Percentiles rank a stretch among this genome's conserved stretches.
Evolutionary conservation across 2,113 vertebrate species (phyloP).

Genomic region (Macrotis lagotis): DNA sequence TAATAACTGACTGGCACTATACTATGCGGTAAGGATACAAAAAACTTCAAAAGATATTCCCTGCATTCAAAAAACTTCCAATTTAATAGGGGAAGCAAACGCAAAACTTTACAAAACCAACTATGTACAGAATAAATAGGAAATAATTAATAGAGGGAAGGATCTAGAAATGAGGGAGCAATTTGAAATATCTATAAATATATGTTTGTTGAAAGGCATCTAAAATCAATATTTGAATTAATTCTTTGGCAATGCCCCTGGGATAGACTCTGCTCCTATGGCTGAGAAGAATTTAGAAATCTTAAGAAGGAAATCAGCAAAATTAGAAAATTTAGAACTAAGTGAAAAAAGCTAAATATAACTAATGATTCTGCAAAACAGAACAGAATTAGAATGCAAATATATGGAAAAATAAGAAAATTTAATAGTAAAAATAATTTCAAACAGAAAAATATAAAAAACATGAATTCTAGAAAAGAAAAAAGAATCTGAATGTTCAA

Average conservation of each 20-base stretch:
- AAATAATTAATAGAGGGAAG: neutral
- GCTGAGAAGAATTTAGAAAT: neutral
- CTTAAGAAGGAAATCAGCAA: neutral
- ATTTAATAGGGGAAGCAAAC: neutral
- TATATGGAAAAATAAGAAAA: neutral
- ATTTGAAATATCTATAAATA: neutral
- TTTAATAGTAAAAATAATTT: neutral
- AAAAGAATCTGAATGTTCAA: neutral
- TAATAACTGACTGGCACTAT: neutral
- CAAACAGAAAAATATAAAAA: neutral
- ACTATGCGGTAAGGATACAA: neutral
- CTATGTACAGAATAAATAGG: neutral
- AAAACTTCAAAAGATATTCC: neutral
- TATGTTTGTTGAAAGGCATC: neutral
- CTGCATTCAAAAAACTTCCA: neutral
- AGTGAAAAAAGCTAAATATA: neutral
- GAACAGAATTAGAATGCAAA: neutral
- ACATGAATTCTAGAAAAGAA: neutral
- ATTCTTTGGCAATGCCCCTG: neutral
- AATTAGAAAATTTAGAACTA: neutral
- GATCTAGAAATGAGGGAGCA: neutral
- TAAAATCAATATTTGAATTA: neutral
- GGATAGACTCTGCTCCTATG: neutral
- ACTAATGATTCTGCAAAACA: neutral
- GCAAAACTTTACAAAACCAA: neutral